These are phyloP conservation scores for Toxotes lorentzi DNA, from an alignment of 2,797 vertebrate genomes.

Conservation along the genomic window DNA sequence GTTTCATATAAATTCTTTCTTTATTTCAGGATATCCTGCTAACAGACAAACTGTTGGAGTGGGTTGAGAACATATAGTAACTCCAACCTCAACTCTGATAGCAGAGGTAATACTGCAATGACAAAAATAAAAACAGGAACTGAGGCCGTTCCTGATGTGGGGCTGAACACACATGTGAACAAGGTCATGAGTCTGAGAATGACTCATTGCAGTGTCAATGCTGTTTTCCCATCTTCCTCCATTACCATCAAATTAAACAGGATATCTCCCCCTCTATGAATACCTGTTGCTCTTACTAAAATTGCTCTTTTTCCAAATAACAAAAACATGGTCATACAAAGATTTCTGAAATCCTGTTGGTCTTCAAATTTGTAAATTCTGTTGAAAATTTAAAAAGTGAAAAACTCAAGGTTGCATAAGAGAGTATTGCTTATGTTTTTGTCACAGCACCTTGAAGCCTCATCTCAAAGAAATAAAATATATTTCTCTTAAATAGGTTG, in stretches of 20 bases:
- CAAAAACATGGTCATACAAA: not conserved
- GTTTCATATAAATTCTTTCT: constrained; percentile 12
- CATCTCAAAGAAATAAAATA: constrained; percentile 56
- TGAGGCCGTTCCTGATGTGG: not conserved
- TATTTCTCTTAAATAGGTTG: constrained; percentile 46
- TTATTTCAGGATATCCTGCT: constrained; percentile 20
- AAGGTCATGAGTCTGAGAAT: constrained; percentile 19
- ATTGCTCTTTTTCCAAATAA: not conserved
- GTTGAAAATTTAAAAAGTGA: not conserved
- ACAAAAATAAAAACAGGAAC: constrained; percentile 14
- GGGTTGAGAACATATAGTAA: not conserved
- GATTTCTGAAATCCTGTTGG: not conserved
- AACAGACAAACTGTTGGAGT: constrained; percentile 21
- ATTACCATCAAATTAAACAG: constrained; percentile 10
- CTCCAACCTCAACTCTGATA: not conserved
- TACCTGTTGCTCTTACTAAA: not conserved
- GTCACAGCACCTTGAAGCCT: constrained; percentile 16
- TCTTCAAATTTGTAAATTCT: not conserved
- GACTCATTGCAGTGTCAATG: not conserved
- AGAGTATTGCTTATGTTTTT: constrained; percentile 5
- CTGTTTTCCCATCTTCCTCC: constrained; percentile 11
- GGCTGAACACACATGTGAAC: constrained; percentile 10
- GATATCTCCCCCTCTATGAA: constrained; percentile 19
- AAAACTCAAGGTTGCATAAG: constrained; percentile 8
- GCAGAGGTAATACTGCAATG: not conserved